Evolutionary conservation across 2,888 invertebrate genomes (phyloP), one percentile per base, ranked within the genome.

Genomic region (Mimachlamys varia): DNA sequence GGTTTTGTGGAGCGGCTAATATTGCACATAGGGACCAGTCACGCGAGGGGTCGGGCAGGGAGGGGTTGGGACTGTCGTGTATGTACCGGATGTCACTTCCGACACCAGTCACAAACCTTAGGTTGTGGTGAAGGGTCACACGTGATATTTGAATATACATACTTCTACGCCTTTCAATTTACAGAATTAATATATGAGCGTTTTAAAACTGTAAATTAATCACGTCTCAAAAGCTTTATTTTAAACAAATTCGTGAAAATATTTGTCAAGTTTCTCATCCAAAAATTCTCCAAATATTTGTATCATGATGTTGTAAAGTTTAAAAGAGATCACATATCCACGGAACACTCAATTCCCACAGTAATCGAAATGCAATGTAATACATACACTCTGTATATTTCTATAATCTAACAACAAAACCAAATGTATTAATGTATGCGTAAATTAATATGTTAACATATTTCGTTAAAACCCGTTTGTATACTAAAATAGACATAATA

Each of bases 31-130:
- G 76, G 76, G 76, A 12, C 27, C 22, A 76, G 76, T 76, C 76
- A 76, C 76, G 76, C 76, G 76, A 76, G 76, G 76, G 76, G 76
- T 76, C 76, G 76, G 76, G 76, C 76, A 76, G 76, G 76, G 33
- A 33, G 76, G 76, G 76, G 76, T 22, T 27, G 76, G 27, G 76
- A 13, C 76, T 76, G 76, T 17, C 76, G 33, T 12, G 2, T 76
- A 19, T 76, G 76, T 76, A 76, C 76, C 76, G 76, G 76, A 76
- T 76, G 76, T 76, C 33, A 33, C 22, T 76, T 76, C 76, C 76
- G 76, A 15, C 12, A 33, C 33, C 13, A 33, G 76, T 27, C 76
- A 76, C 76, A 76, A 76, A 33, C 27, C 76, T 76, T 13, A 76
- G 15, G 33, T 33, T 76, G 76, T 27, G 33, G 27, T 13, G 13